Percentiles rank a stretch among this genome's conserved stretches.
Conservation (phyloP, 2,888 invertebrate genomes). For the Yponomeuta sedellus region DNA sequence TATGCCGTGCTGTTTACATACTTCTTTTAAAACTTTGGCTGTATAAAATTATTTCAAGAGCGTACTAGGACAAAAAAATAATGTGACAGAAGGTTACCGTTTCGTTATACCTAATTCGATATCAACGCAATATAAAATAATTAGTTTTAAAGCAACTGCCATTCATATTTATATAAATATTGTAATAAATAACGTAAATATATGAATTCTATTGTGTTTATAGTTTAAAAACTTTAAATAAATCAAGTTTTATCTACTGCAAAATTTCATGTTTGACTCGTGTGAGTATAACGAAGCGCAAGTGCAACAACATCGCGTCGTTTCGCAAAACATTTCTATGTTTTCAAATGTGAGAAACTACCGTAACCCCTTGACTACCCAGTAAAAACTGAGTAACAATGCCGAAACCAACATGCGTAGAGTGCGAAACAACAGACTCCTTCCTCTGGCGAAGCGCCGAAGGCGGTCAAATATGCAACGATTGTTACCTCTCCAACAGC, state of each 20-base stretch:
- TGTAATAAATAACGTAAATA: no score
- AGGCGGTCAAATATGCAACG: conserved; percentile 85
- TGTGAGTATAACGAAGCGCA: neutral
- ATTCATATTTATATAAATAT: neutral
- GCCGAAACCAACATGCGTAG: conserved; percentile 80
- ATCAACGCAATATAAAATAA: neutral
- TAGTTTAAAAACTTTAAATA: no score
- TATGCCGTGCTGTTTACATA: neutral
- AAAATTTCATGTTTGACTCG: no score
- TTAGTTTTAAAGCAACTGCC: neutral
- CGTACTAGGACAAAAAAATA: neutral
- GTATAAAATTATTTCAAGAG: no score
- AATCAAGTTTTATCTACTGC: no score
- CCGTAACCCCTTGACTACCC: neutral
- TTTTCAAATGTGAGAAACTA: neutral
- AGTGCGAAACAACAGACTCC: conserved; percentile 82
- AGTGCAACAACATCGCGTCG: neutral
- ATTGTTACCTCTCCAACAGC: conserved; percentile 78
- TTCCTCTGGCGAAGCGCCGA: conserved; percentile 86
- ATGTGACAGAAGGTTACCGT: neutral
- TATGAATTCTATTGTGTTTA: no score
- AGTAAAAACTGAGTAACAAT: conserved; percentile 40
- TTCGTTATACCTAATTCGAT: neutral
- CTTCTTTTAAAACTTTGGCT: no score
- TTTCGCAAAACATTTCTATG: neutral